Base-by-base conservation (phyloP, 2,888 invertebrate genomes). In the Malthinus flaveolus region DNA sequence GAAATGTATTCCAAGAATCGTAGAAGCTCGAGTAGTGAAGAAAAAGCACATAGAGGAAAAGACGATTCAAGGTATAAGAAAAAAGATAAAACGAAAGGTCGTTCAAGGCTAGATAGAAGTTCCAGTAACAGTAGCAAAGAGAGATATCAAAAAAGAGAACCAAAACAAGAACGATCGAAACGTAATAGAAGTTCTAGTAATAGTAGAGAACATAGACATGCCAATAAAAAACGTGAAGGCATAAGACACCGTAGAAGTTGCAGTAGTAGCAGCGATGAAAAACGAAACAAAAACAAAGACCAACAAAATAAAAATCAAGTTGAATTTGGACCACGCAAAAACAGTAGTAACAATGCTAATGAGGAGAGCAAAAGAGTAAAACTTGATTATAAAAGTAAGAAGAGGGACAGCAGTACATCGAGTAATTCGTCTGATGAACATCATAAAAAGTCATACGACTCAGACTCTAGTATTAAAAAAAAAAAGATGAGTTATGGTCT, bases 401-500 rank as follows among this genome's bases (percentile, higher is more conserved):
- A 15, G 15, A 12, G 13, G 12, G 15, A 23, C 44, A 54, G 48
- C 36, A 48, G 33, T n/a, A 11, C 31, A 23, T 7, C 13, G 1
- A 51, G 45, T 15, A n/a, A 12, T n/a, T 35, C 46, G 10, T 47
- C 45, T 23, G 7, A 45, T 34, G 23, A 11, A 50, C 61, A 42
- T 51, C 52, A 47, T 23, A 23, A 23, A 3, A 23, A 23, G 5
- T 49, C 57, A 32, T 63, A 62, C 6, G 59, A 62, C 50, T 63
- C 63, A 32, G 66, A 64, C 12, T 15, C 44, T 11, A 46, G 39
- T 34, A 34, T 46, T 15, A 56, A 48, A 35, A 57, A 48, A 13
- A 61, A 32, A 53, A 69, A 66, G 50, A 70, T 71, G 53, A 68
- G 73, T 47, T 80, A 75, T 68, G 80, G 80, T 33, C 69, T 81